phyloP scores from a whole-genome alignment of 2,888 invertebrate species.

The Drosophila niveifrons region DNA sequence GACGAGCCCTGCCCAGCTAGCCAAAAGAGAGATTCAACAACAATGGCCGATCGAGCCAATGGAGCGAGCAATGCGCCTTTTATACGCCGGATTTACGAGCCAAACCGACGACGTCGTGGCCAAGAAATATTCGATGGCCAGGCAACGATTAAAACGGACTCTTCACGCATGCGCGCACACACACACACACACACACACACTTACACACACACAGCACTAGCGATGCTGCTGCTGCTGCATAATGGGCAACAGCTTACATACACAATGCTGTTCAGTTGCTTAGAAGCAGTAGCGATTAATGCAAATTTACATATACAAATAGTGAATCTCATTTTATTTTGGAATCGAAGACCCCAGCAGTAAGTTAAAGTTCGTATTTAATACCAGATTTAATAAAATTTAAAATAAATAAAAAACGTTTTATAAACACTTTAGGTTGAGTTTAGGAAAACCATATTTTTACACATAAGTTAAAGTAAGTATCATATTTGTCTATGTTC shows the following conservation, averaged over 20 bases:
- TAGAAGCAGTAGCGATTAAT: neutral
- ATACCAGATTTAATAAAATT: no score
- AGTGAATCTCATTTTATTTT: no score
- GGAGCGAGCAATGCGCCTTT: slow-evolving; percentile 74
- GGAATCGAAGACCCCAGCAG: no score
- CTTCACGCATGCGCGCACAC: slow-evolving; percentile 82
- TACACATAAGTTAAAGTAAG: no score
- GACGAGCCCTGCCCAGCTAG: slow-evolving; percentile 24
- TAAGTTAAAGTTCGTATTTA: no score
- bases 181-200: slow-evolving; percentile 51
- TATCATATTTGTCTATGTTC: no score
- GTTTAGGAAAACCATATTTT: no score
- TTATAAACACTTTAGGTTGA: no score
- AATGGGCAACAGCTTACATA: slow-evolving; percentile 32
- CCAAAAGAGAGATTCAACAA: slow-evolving; percentile 50
- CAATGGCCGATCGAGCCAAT: slow-evolving; percentile 73
- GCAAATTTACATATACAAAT: neutral
- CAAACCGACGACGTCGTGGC: slow-evolving; percentile 76
- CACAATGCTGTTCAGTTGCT: slow-evolving; percentile 33
- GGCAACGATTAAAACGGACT: slow-evolving; percentile 81
- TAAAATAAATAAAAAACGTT: no score
- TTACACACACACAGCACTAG: slow-evolving; percentile 30
- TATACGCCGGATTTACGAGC: slow-evolving; percentile 80
- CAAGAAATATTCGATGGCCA: slow-evolving; percentile 80
- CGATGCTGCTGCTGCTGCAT: slow-evolving; percentile 49